Conservation (phyloP, 1,140 invertebrate species). For the Nephila pilipes region DNA sequence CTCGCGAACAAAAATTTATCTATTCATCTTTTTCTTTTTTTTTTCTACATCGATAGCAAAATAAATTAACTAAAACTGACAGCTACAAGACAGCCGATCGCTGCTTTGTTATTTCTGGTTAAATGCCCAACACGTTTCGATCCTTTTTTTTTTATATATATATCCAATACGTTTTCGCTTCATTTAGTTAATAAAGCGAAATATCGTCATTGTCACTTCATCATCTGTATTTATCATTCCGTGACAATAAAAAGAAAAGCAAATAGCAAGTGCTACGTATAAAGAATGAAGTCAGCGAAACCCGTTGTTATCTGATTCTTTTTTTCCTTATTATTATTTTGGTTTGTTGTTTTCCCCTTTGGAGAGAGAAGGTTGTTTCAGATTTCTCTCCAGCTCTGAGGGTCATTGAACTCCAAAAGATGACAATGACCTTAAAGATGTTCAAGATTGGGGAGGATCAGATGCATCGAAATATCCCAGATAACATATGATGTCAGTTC, state of each 20-base stretch:
- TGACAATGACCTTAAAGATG: conserved; percentile 48
- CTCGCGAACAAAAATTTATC: not conserved
- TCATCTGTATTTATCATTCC: not conserved
- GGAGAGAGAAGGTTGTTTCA: not conserved
- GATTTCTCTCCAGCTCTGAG: not conserved
- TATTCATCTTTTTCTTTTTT: not conserved
- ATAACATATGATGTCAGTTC: not conserved
- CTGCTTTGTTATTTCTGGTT: not conserved
- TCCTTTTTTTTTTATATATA: not conserved
- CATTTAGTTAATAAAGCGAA: not conserved
- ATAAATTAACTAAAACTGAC: not conserved
- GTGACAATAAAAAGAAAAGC: not conserved
- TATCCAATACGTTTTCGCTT: not conserved
- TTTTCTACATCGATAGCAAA: not conserved
- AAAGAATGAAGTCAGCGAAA: not conserved
- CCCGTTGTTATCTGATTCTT: not conserved
- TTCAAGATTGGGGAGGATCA: not conserved
- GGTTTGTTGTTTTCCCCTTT: not conserved
- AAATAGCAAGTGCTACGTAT: not conserved
- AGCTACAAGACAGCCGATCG: not conserved
- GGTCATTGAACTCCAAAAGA: conserved; percentile 33
- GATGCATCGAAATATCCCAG: not conserved
- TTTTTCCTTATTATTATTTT: not conserved
- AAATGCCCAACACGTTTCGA: not conserved
- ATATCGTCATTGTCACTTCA: not conserved